Base-by-base conservation (phyloP, 2,113 vertebrate genomes). In the Paedocypris sp. region DNA sequence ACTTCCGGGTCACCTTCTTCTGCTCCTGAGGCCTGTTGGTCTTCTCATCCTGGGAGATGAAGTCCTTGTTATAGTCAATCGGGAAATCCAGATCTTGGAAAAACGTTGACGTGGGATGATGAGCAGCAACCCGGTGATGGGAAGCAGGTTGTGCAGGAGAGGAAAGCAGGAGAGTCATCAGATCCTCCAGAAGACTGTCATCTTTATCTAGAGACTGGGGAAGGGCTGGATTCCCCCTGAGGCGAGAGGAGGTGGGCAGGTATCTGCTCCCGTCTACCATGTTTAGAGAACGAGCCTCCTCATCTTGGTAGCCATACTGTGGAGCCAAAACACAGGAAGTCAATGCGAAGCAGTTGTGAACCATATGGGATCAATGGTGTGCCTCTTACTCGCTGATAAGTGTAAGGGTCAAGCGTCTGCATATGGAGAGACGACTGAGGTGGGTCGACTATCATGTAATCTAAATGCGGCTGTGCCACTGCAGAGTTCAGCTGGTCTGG, bases 171-270 rank as follows among this genome's bases (percentile, higher is more conserved):
- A 91, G 73, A 41, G 88, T 80, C 18, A 88, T 73, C 52, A 92
- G 73, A 60, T 92, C 86, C 72, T 92, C 88, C 71, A 95, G 87
- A 51, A 94, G 79, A 76, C 88, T 88, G 23, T 80, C 80, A 4
- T 89, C 87, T n/a, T 77, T 71, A 52, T 85, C 89, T 41, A 87
- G 65, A n/a, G 63, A 77, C 3, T 57, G 52, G 3, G 68, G 36
- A 18, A 26, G 2, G 20, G 42, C 32, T 28, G 50, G 71, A 33
- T 77, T 7, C 11, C 70, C 75, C 0, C 81, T 67, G 6, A 87
- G 82, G 50, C 82, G 85, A 49, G 82, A 70, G 42, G 68, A 68
- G 32, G 80, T 38, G 6, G 76, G 66, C 1, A 78, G 66, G 29
- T 72, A 72, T 3, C 73, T 74, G 48, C 15, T 77, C 1, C 72